These are phyloP conservation scores for Athrips mouffetella DNA, from an alignment of 2,888 invertebrate genomes.

Conservation along the genomic window DNA sequence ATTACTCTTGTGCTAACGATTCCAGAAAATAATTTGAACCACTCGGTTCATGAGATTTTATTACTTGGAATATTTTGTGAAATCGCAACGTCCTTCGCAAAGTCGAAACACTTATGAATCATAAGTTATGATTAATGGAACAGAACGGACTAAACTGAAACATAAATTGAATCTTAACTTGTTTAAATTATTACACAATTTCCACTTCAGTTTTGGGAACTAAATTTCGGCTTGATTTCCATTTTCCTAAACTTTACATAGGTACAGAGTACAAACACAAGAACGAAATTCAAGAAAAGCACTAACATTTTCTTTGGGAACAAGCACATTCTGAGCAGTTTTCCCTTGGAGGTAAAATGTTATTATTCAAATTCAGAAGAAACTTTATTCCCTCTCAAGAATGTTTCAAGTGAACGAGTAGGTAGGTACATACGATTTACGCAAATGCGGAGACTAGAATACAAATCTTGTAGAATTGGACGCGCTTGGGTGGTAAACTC, in stretches of 20 bases:
- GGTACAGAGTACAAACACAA: not conserved
- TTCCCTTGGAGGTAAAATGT: conserved; percentile 2
- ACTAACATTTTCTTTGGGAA: conserved; percentile 13
- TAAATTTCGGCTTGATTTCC: not conserved
- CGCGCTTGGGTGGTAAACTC: no score
- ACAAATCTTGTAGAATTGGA: not conserved
- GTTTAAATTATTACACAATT: not conserved
- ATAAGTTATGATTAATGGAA: not conserved
- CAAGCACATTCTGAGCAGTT: conserved; percentile 8
- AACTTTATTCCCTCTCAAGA: not conserved
- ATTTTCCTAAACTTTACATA: not conserved
- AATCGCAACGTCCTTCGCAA: conserved; percentile 18
- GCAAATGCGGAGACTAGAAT: not conserved
- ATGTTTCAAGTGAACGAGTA: not conserved
- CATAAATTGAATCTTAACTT: no score
- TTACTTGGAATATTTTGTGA: not conserved
- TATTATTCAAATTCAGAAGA: conserved; percentile 14
- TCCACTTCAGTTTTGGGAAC: not conserved
- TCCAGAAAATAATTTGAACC: conserved; percentile 10
- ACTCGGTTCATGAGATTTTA: conserved; percentile 11
- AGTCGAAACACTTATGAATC: conserved; percentile 15
- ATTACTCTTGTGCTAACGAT: conserved; percentile 9
- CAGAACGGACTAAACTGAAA: not conserved
- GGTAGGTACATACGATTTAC: conserved; percentile 1
- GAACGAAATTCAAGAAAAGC: conserved; percentile 11